Conservation (phyloP, 2,113 vertebrate genomes). For the Athene noctua region DNA sequence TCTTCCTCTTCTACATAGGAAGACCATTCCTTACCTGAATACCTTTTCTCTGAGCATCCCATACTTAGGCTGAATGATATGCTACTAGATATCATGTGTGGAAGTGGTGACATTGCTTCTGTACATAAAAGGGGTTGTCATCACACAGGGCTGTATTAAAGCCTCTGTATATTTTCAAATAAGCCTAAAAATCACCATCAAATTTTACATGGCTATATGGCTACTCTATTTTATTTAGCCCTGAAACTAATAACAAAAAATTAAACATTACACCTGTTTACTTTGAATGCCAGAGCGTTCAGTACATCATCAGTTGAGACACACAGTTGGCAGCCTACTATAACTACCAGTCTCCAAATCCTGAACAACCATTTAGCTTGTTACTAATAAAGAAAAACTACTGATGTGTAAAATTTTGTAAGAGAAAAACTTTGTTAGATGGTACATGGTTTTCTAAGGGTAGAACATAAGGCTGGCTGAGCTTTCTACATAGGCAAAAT, state of each 20-base stretch:
- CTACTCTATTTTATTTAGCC: background rate
- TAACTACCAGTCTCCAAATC: background rate
- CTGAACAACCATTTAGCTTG: background rate
- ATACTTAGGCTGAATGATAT: background rate
- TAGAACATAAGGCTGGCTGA: background rate
- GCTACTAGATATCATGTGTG: background rate
- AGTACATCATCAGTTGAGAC: background rate
- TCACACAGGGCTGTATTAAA: background rate
- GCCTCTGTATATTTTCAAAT: background rate
- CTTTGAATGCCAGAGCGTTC: background rate
- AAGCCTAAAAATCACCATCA: background rate
- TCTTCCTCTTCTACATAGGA: background rate
- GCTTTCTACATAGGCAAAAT: background rate
- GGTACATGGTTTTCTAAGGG: background rate
- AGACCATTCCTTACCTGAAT: background rate
- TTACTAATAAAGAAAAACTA: background rate
- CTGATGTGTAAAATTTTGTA: too few relatives aligned
- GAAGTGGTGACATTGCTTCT: background rate
- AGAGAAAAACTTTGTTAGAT: background rate
- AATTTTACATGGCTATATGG: background rate
- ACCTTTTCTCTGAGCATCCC: background rate
- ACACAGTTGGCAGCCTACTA: background rate
- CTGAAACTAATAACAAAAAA: background rate
- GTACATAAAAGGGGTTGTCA: background rate
- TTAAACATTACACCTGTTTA: background rate